Evolutionary conservation across 2,797 vertebrate species (phyloP).

Genomic region (Esox lucius): DNA sequence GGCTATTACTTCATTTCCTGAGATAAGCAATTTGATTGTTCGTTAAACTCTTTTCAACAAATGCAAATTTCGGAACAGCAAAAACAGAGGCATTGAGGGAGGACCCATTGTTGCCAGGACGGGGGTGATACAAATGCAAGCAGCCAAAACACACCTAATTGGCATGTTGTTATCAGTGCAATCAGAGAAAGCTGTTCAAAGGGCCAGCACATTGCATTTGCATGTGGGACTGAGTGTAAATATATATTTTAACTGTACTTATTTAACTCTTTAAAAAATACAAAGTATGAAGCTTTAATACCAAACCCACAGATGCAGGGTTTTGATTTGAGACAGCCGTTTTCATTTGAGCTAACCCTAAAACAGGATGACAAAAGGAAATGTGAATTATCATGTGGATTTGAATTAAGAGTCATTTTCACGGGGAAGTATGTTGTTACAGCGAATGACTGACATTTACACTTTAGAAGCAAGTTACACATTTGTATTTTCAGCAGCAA

Average conservation of each 20-base stretch:
- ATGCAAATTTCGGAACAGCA: slow-evolving; percentile 53
- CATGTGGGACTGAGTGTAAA: slow-evolving; percentile 21
- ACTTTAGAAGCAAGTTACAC: too few relatives aligned
- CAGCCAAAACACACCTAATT: slow-evolving; percentile 43
- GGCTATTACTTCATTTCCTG: slow-evolving; percentile 57
- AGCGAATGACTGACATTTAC: too few relatives aligned
- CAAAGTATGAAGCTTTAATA: too few relatives aligned
- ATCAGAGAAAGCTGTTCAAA: slow-evolving; percentile 42
- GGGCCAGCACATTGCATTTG: slow-evolving; percentile 34
- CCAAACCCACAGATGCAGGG: too few relatives aligned
- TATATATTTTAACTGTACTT: slow-evolving; percentile 1
- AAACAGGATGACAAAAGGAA: background rate
- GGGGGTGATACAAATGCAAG: slow-evolving; percentile 49
- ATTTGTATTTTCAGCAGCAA: too few relatives aligned
- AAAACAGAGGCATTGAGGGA: slow-evolving; percentile 44
- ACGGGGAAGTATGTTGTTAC: too few relatives aligned
- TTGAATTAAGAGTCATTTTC: too few relatives aligned
- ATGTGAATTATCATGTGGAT: too few relatives aligned
- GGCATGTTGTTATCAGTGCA: slow-evolving; percentile 44
- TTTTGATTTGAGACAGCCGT: background rate
- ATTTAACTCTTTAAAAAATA: slow-evolving; percentile 7
- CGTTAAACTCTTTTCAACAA: slow-evolving; percentile 47
- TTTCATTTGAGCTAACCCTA: too few relatives aligned
- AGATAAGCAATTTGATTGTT: slow-evolving; percentile 48
- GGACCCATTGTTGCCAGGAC: slow-evolving; percentile 42